A percentile compares a stretch with the other conserved stretches of the same genome.
phyloP scores from a whole-genome alignment of 2,797 vertebrate genomes.

The Xenentodon cancila region DNA sequence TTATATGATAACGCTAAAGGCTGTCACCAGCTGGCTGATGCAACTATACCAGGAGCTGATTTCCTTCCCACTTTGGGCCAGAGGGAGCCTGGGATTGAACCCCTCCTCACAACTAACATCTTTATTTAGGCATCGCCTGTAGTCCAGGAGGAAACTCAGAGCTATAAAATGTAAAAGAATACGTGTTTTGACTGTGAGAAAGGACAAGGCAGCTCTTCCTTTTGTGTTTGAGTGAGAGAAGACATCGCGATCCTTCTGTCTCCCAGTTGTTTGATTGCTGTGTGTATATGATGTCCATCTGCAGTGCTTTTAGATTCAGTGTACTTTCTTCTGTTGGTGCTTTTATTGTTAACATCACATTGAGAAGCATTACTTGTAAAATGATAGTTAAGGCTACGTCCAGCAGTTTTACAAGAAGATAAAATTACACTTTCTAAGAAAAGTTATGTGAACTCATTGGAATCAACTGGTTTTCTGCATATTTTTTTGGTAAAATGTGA shows the following conservation, averaged over 20 bases:
- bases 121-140: constrained; percentile 41
- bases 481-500: no score
- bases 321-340: not conserved
- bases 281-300: constrained; percentile 17
- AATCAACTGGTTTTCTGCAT: no score
- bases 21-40: constrained; percentile 66
- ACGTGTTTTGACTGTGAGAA: constrained; percentile 21
- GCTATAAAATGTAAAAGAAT: constrained; percentile 32
- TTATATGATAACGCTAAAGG: constrained; percentile 31
- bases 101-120: constrained; percentile 52
- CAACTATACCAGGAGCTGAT: constrained; percentile 68
- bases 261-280: constrained; percentile 32
- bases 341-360: not conserved
- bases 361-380: no score
- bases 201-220: constrained; percentile 12
- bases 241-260: constrained; percentile 19
- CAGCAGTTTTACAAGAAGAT: no score
- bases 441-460: no score
- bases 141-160: constrained; percentile 45
- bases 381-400: no score
- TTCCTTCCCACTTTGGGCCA: constrained; percentile 55
- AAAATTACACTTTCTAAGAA: no score
- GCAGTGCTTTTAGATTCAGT: constrained; percentile 17
- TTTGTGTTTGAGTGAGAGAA: constrained; percentile 6
- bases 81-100: constrained; percentile 65